phyloP scores from a whole-genome alignment of 2,113 vertebrate species.

The Cephalophus harveyi region DNA sequence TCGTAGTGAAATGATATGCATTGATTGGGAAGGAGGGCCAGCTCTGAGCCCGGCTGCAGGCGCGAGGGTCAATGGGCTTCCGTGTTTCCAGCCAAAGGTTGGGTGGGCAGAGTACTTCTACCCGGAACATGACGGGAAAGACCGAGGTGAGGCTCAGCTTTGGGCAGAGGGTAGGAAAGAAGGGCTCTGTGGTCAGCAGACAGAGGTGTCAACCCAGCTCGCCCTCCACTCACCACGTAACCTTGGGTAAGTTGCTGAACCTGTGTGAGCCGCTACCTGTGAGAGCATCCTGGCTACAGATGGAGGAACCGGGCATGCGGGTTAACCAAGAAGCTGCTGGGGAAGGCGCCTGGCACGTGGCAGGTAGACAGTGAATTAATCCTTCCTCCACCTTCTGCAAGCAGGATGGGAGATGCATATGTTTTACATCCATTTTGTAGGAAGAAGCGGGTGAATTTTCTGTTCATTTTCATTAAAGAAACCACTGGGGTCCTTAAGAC shows the following conservation, averaged over 20 bases:
- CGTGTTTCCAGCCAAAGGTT: constrained; percentile 22
- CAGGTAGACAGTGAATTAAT: background rate
- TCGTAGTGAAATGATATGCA: constrained; percentile 75
- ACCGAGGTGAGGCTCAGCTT: background rate
- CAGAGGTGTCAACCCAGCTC: background rate
- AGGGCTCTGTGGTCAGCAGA: background rate
- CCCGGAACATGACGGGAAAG: background rate
- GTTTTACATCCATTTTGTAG: background rate
- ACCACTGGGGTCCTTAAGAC: background rate
- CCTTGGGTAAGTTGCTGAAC: background rate
- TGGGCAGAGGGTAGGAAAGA: background rate
- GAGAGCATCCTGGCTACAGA: background rate
- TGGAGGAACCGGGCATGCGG: rapidly evolving
- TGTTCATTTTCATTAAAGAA: background rate
- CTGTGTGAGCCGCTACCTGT: background rate
- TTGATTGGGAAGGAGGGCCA: constrained; percentile 65
- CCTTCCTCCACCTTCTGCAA: background rate
- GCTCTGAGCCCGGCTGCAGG: constrained; percentile 45
- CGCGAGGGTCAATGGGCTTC: constrained; percentile 71
- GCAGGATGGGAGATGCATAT: background rate
- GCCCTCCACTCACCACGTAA: background rate
- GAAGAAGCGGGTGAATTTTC: background rate
- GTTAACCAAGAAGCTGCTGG: background rate
- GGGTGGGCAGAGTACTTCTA: background rate
- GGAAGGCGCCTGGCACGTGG: background rate